These are phyloP conservation scores for Drosophila kurseongensis DNA, from an alignment of 1,140 invertebrate genomes.

Conservation along the genomic window DNA sequence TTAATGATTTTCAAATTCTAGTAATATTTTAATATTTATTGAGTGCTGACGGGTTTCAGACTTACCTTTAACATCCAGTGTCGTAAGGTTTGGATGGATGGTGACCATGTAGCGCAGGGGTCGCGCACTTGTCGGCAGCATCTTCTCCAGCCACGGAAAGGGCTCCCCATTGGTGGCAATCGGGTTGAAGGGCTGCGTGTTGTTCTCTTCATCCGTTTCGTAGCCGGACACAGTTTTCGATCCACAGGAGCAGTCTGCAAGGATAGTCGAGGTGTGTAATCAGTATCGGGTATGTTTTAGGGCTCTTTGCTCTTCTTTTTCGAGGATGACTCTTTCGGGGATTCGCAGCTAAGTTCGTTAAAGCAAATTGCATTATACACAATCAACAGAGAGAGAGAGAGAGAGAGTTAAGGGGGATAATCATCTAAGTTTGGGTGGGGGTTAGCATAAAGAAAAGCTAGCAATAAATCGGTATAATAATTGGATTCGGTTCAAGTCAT, in stretches of 20 bases:
- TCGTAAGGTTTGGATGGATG: slow-evolving; percentile 97
- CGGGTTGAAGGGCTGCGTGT: slow-evolving; percentile 87
- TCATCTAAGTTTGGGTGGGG: slow-evolving; percentile 29
- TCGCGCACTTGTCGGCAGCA: slow-evolving; percentile 92
- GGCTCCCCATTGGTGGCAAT: slow-evolving; percentile 91
- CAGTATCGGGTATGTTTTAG: slow-evolving; percentile 12
- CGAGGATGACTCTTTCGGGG: slow-evolving; percentile 38
- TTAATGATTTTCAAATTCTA: no score
- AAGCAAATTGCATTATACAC: slow-evolving; percentile 76
- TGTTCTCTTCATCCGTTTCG: slow-evolving; percentile 87
- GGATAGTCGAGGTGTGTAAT: slow-evolving; percentile 42
- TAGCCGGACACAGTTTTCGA: slow-evolving; percentile 88
- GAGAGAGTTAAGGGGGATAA: slow-evolving; percentile 15
- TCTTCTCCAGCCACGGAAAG: slow-evolving; percentile 95
- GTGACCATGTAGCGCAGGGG: slow-evolving; percentile 95
- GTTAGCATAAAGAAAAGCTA: slow-evolving; percentile 46
- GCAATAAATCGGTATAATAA: slow-evolving; percentile 45
- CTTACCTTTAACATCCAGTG: slow-evolving; percentile 93
- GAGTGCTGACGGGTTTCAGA: no score
- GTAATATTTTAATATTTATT: no score
- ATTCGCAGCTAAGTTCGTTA: slow-evolving; percentile 66
- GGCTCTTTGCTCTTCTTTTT: slow-evolving; percentile 17
- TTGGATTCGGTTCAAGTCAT: slow-evolving; percentile 47
- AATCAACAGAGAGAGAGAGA: slow-evolving; percentile 57
- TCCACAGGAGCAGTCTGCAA: slow-evolving; percentile 89